A percentile compares a stretch with the other conserved stretches of the same genome.
These are phyloP conservation scores for Hirtodrosophila alboralis DNA, from an alignment of 2,888 invertebrate genomes.

Conservation along the genomic window DNA sequence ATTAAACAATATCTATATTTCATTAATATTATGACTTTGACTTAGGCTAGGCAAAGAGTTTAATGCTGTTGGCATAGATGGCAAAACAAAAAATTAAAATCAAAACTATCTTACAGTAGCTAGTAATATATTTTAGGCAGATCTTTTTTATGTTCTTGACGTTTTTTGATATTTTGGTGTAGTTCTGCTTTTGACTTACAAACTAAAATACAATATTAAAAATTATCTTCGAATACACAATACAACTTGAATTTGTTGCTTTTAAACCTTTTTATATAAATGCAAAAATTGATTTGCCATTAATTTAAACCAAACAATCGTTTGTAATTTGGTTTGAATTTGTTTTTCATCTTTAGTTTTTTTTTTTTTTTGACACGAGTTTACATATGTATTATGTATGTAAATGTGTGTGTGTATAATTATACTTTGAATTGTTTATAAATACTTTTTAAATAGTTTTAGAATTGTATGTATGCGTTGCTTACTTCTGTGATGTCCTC, in stretches of 20 bases:
- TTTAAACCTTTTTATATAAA: conserved; percentile 28
- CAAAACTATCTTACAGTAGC: conserved; percentile 32
- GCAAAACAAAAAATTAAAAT: conserved; percentile 52
- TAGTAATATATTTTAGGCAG: conserved; percentile 14
- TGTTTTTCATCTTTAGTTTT: conserved; percentile 10
- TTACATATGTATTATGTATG: conserved; percentile 5
- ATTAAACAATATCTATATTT: conserved; percentile 44
- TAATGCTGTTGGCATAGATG: conserved; percentile 66
- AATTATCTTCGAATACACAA: conserved; percentile 51
- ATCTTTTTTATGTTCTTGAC: conserved; percentile 7
- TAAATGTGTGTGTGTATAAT: conserved; percentile 26
- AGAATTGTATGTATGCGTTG: conserved; percentile 49
- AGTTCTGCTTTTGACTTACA: conserved; percentile 50
- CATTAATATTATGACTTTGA: conserved; percentile 73
- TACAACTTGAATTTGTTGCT: background rate
- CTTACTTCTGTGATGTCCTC: conserved; percentile 38
- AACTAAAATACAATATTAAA: conserved; percentile 69
- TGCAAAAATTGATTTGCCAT: conserved; percentile 40
- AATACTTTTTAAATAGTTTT: conserved; percentile 77
- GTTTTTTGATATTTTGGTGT: conserved; percentile 67
- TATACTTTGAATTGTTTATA: conserved; percentile 37
- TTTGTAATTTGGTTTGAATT: conserved; percentile 20
- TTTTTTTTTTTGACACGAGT: conserved; percentile 33
- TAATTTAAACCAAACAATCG: conserved; percentile 11
- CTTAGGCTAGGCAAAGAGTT: conserved; percentile 66